Conservation (phyloP, 1,140 invertebrate genomes). For the Periplaneta americana region DNA sequence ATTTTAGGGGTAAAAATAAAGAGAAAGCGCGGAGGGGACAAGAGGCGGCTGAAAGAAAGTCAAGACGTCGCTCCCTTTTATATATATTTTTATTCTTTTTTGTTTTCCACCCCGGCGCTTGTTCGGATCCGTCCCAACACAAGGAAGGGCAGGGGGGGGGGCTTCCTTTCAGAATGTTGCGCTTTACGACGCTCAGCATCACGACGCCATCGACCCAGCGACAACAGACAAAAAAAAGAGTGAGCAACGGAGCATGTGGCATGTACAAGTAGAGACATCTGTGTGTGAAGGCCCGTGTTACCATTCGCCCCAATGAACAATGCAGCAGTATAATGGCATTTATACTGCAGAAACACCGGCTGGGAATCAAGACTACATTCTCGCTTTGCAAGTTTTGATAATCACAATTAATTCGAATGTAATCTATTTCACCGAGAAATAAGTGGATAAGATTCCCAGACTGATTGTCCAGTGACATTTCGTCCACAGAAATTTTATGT, state of each 20-base stretch:
- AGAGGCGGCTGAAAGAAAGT: background rate
- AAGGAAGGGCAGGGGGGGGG: background rate
- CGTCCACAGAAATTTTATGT: no score
- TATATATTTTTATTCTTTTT: background rate
- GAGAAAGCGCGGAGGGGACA: background rate
- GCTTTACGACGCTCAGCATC: background rate
- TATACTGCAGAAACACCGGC: background rate
- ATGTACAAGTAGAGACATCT: background rate
- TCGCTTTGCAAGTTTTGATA: no score
- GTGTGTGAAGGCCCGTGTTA: background rate
- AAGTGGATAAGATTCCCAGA: no score
- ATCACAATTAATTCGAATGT: no score
- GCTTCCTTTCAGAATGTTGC: background rate
- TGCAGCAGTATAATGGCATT: background rate
- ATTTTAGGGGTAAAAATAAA: background rate
- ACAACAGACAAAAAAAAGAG: background rate
- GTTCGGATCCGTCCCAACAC: background rate
- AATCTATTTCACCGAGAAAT: no score
- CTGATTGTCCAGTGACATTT: no score
- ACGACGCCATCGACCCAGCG: background rate
- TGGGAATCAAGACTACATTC: no score
- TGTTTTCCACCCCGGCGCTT: background rate
- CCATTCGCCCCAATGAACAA: background rate
- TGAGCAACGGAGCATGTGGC: background rate
- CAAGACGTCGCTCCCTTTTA: background rate